Conservation (phyloP, 2,113 vertebrate species). For the Corydoras maculifer region DNA sequence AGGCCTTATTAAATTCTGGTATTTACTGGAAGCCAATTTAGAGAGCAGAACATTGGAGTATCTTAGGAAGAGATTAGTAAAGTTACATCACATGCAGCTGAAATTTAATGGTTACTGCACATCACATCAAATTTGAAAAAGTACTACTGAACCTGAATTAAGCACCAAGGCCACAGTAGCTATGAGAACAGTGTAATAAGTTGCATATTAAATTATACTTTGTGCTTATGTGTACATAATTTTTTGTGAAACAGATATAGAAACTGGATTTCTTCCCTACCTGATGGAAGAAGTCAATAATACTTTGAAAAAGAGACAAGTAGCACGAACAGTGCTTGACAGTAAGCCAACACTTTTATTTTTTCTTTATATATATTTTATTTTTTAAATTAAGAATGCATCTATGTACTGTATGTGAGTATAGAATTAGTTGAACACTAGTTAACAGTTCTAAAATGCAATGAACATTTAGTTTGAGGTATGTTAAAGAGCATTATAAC, state of each 20-base stretch:
- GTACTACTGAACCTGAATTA: no score
- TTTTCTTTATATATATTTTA: background rate
- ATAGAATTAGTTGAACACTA: background rate
- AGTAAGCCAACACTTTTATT: constrained; percentile 63
- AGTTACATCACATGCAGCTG: background rate
- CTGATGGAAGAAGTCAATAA: constrained; percentile 73
- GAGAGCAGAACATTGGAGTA: no score
- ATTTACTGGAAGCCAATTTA: no score
- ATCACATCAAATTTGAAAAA: background rate
- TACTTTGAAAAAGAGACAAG: constrained; percentile 61
- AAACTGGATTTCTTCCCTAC: constrained; percentile 81
- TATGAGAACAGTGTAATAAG: no score
- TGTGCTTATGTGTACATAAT: background rate
- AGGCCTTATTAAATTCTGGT: no score
- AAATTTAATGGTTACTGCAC: background rate
- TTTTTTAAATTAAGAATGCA: background rate
- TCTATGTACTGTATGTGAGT: background rate
- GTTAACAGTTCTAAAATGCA: no score
- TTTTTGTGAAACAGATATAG: constrained; percentile 71
- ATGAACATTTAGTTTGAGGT: no score
- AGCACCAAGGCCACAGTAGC: no score
- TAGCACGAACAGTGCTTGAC: constrained; percentile 75
- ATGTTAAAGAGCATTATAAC: no score
- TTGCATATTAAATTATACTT: background rate
- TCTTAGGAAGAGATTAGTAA: background rate